These are phyloP conservation scores for Hyles vespertilio DNA, from an alignment of 1,140 invertebrate species.

Conservation along the genomic window DNA sequence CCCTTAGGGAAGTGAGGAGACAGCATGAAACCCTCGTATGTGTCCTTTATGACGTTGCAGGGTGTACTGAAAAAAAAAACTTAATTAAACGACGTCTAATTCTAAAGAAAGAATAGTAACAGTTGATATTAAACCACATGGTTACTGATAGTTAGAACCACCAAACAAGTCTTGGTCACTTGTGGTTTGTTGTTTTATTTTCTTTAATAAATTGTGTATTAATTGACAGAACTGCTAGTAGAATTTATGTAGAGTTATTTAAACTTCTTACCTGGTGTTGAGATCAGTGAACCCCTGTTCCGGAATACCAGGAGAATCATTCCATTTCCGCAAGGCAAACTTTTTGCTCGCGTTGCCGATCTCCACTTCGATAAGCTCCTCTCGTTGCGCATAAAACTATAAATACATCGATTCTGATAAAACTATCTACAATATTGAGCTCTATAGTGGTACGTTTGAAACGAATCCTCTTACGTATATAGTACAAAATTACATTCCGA, in stretches of 20 bases:
- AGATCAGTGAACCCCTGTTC: slow-evolving; percentile 52
- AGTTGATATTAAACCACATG: background rate
- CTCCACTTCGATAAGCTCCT: slow-evolving; percentile 42
- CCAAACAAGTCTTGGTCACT: no score
- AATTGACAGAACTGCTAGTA: background rate
- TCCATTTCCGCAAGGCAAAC: slow-evolving; percentile 51
- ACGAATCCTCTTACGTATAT: no score
- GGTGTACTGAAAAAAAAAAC: slow-evolving; percentile 35
- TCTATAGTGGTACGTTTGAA: no score
- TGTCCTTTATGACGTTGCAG: slow-evolving; percentile 53
- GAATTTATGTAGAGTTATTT: background rate
- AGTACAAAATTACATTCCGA: no score
- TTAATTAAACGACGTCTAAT: background rate
- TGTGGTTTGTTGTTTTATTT: no score
- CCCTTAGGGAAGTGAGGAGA: slow-evolving; percentile 34
- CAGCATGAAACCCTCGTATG: slow-evolving; percentile 58
- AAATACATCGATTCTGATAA: slow-evolving; percentile 7
- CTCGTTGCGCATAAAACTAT: slow-evolving; percentile 52
- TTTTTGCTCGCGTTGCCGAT: slow-evolving; percentile 28
- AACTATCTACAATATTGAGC: no score
- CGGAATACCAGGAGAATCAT: slow-evolving; percentile 32
- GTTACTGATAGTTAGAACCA: no score
- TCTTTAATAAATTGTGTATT: no score
- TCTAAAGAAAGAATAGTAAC: background rate
- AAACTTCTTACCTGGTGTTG: slow-evolving; percentile 45